phyloP scores from a whole-genome alignment of 2,888 invertebrate genomes.

The Leptinotarsa tumamoca region DNA sequence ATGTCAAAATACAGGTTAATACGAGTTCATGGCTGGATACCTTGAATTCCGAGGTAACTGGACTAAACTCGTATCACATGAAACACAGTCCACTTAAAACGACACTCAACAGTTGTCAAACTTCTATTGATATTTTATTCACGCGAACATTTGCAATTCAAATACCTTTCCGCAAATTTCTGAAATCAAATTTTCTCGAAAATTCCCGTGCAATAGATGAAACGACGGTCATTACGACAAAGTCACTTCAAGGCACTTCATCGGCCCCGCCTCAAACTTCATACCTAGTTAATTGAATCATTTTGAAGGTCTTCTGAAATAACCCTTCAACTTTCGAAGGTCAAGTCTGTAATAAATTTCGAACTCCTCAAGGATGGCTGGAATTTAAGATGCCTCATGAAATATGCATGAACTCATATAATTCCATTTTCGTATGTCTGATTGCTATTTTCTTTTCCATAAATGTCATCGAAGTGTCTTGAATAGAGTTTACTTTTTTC shows the following conservation, averaged over 20 bases:
- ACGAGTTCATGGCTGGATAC: no score
- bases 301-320: background rate
- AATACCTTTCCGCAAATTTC: background rate
- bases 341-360: background rate
- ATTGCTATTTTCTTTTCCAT: background rate
- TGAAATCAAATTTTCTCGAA: background rate
- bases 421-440: background rate
- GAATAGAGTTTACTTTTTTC: background rate
- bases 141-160: no score
- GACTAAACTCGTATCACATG: no score
- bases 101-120: no score
- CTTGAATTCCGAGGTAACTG: no score
- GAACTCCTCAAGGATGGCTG: background rate
- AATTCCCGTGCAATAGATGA: background rate
- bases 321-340: background rate
- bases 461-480: background rate
- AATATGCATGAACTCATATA: conserved; percentile 1
- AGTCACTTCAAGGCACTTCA: background rate
- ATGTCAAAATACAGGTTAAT: no score
- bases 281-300: background rate
- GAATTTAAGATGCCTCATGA: background rate
- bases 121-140: no score
- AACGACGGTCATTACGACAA: background rate
- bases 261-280: background rate
- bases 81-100: no score